phyloP scores from a whole-genome alignment of 1,140 invertebrate genomes.

The Atta colombica region DNA sequence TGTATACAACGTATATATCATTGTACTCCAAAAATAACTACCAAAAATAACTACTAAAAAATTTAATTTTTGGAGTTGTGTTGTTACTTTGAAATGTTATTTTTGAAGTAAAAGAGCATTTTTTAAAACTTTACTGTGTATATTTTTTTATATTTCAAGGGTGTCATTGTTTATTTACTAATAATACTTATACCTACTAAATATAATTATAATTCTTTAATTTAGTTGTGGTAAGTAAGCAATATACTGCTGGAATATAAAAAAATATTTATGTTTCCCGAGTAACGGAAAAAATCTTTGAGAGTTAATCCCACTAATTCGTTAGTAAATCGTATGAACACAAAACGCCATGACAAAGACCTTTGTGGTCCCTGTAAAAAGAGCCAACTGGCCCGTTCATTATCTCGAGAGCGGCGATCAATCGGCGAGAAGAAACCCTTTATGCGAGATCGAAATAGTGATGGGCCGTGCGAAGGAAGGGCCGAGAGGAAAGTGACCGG shows the following conservation, averaged over 20 bases:
- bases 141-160: neutral
- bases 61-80: no score
- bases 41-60: no score
- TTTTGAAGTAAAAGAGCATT: no score
- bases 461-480: slow-evolving; percentile 11
- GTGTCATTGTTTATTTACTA: neutral
- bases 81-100: no score
- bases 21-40: no score
- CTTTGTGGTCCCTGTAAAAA: slow-evolving; percentile 31
- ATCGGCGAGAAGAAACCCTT: slow-evolving; percentile 44
- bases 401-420: slow-evolving; percentile 60
- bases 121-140: neutral
- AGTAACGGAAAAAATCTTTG: neutral
- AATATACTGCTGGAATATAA: neutral
- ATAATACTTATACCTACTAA: neutral
- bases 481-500: slow-evolving; percentile 59
- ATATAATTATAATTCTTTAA: neutral
- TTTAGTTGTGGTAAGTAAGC: neutral
- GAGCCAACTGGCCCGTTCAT: slow-evolving; percentile 63
- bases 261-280: neutral
- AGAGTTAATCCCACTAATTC: slow-evolving; percentile 48
- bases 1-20: neutral
- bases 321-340: slow-evolving; percentile 18
- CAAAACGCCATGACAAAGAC: slow-evolving; percentile 17
- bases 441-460: slow-evolving; percentile 63